A percentile compares a stretch with the other conserved stretches of the same genome.
Evolutionary conservation across 2,888 invertebrate species (phyloP).

Genomic region (Cantharis lateralis): DNA sequence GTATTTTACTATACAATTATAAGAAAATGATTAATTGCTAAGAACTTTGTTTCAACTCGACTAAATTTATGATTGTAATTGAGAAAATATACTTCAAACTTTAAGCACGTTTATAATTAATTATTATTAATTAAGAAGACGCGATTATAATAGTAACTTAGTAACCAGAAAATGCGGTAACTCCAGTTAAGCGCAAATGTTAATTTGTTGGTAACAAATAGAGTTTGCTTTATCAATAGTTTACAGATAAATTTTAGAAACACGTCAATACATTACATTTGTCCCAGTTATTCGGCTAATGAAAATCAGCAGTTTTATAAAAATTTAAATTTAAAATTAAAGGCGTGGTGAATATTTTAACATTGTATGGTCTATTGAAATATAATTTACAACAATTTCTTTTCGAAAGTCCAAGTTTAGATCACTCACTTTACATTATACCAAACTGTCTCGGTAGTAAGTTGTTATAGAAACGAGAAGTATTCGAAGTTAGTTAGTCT

Average conservation of each 20-base stretch:
- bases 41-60: neutral
- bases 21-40: conserved; percentile 2
- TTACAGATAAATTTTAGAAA: neutral
- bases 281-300: too few species aligned
- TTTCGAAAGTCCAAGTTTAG: neutral
- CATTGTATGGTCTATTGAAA: too few species aligned
- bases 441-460: neutral
- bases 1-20: neutral
- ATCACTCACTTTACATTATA: neutral
- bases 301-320: too few species aligned
- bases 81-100: conserved; percentile 3
- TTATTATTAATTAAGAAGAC: neutral
- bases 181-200: neutral
- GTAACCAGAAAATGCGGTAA: neutral
- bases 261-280: too few species aligned
- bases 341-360: too few species aligned
- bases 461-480: neutral
- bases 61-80: conserved; percentile 1
- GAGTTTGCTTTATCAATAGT: neutral
- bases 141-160: neutral
- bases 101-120: neutral
- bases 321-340: too few species aligned
- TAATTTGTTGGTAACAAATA: neutral
- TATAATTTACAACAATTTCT: neutral
- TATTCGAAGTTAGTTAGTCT: neutral